These are phyloP conservation scores for Geodia barretti DNA, from an alignment of 37 sponge, comb jelly and placozoan species.

Conservation along the genomic window DNA sequence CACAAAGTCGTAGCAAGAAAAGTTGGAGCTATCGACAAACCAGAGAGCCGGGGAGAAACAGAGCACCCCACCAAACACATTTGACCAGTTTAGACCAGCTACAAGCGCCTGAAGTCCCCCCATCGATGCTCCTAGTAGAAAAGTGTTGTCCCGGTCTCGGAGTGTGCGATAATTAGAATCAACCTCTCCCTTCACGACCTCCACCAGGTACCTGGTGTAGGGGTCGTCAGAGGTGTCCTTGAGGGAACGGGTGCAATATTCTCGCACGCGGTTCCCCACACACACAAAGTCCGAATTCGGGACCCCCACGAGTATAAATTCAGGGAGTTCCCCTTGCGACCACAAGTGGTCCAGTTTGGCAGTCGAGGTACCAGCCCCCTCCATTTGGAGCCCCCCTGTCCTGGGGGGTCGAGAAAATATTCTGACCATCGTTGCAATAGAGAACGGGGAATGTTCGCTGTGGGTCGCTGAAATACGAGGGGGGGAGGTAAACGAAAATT, in stretches of 20 bases:
- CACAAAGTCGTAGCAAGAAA: conserved; percentile 51
- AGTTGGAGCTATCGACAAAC: conserved; percentile 63
- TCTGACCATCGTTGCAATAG: conserved; percentile 89
- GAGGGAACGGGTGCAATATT: conserved; percentile 76
- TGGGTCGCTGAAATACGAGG: conserved; percentile 39
- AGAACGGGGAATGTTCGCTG: conserved; percentile 66
- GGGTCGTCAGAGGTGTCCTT: conserved; percentile 50
- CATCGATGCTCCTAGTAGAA: conserved; percentile 73
- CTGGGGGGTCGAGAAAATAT: conserved; percentile 84
- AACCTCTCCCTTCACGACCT: conserved; percentile 71
- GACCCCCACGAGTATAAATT: conserved; percentile 86
- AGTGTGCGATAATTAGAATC: conserved; percentile 69
- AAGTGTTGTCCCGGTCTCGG: conserved; percentile 40
- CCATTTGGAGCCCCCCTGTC: conserved; percentile 54
- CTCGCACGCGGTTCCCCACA: conserved; percentile 74
- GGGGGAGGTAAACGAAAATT: conserved; percentile 84
- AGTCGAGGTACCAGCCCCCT: conserved; percentile 87
- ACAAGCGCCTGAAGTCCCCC: conserved; percentile 77
- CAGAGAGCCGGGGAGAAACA: conserved; percentile 86
- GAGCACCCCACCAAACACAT: conserved; percentile 59
- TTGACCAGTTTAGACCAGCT: conserved; percentile 31
- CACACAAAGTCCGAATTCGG: conserved; percentile 87
- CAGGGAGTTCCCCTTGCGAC: conserved; percentile 54
- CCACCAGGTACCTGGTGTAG: conserved; percentile 62
- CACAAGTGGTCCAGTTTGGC: conserved; percentile 80